These are phyloP conservation scores for Hypolimnas misippus DNA, from an alignment of 2,888 invertebrate species.

Conservation along the genomic window DNA sequence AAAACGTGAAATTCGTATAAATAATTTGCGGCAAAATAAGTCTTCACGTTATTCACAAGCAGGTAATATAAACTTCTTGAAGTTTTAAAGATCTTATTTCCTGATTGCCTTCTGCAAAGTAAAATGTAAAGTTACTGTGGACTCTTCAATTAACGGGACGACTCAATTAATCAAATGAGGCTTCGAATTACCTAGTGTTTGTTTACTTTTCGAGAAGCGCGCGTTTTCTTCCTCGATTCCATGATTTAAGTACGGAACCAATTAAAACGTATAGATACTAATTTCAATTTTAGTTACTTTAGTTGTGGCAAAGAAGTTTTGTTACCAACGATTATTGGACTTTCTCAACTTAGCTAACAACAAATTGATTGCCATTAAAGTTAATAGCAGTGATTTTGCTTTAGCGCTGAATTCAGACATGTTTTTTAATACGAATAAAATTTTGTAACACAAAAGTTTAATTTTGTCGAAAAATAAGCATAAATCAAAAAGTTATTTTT, in stretches of 20 bases:
- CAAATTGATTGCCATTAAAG: too few relatives aligned
- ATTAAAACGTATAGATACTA: background rate
- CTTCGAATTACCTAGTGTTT: conserved; percentile 41
- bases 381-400: too few relatives aligned
- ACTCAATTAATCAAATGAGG: conserved; percentile 31
- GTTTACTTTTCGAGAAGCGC: conserved; percentile 33
- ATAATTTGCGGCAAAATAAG: background rate
- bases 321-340: too few relatives aligned
- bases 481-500: too few relatives aligned
- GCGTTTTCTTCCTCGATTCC: conserved; percentile 7
- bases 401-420: too few relatives aligned
- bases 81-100: conserved; percentile 29
- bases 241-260: background rate
- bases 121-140: conserved; percentile 33
- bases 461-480: too few relatives aligned
- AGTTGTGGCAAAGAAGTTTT: too few relatives aligned
- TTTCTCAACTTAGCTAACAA: too few relatives aligned
- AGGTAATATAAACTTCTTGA: conserved; percentile 21
- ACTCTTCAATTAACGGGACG: conserved; percentile 33
- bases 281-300: too few relatives aligned
- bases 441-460: too few relatives aligned
- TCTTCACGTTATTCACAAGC: conserved; percentile 2
- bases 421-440: too few relatives aligned
- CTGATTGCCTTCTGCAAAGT: conserved; percentile 23
- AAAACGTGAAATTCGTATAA: background rate